Conservation (phyloP, 2,113 vertebrate species). For the Sphaerodactylus townsendi region DNA sequence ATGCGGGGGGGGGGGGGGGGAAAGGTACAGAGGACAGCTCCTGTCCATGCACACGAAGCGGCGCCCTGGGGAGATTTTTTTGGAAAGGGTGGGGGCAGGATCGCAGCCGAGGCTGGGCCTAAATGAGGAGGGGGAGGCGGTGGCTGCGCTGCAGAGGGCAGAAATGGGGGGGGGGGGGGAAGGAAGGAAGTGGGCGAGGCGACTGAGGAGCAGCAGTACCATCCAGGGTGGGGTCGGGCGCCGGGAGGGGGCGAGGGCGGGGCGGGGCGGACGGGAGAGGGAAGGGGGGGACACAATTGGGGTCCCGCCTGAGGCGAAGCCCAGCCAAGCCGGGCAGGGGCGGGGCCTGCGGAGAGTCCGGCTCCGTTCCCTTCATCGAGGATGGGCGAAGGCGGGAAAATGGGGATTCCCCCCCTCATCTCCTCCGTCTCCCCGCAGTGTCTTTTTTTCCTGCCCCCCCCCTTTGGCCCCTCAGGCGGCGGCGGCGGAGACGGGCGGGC, state of each 20-base stretch:
- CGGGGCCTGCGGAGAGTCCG: conserved; percentile 13
- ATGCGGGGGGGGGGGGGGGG: neutral
- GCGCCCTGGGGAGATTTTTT: neutral
- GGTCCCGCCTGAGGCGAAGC: conserved; percentile 22
- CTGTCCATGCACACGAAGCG: neutral
- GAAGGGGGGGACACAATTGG: neutral
- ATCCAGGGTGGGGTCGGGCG: neutral
- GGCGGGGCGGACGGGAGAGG: neutral
- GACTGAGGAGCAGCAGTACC: neutral
- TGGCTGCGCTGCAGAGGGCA: neutral
- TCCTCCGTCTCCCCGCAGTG: neutral
- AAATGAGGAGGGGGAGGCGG: neutral
- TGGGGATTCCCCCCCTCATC: neutral
- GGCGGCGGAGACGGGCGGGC: neutral
- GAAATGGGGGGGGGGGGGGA: neutral
- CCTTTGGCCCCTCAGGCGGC: neutral
- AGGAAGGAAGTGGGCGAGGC: neutral
- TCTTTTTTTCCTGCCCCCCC: neutral
- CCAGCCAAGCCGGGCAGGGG: conserved; percentile 22
- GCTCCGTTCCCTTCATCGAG: neutral
- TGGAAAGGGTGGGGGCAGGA: neutral
- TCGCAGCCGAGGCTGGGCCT: neutral
- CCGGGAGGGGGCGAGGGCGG: neutral
- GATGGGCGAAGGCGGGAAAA: neutral
- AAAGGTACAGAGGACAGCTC: neutral